Evolutionary conservation across 2,888 invertebrate genomes (phyloP).

Genomic region (Drosophila ochracea): DNA sequence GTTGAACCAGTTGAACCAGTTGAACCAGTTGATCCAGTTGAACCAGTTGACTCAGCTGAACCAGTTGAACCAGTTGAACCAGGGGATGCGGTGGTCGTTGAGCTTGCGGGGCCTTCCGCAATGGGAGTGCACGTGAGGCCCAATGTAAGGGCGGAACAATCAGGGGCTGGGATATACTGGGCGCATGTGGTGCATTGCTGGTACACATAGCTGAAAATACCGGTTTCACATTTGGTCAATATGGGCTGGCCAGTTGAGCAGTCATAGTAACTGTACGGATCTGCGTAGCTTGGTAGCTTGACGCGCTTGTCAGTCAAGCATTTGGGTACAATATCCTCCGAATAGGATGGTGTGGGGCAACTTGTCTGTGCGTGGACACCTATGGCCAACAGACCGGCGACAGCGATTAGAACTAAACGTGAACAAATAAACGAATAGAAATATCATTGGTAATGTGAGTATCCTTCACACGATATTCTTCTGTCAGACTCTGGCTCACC

Average conservation of each 20-base stretch:
- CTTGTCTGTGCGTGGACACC: conserved; percentile 33
- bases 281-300: conserved; percentile 64
- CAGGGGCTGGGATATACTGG: conserved; percentile 63
- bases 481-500: conserved; percentile 54
- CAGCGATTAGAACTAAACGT: conserved; percentile 62
- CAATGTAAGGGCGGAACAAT: conserved; percentile 34
- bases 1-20: too few species aligned
- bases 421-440: not conserved
- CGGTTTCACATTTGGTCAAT: conserved; percentile 43
- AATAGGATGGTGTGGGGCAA: conserved; percentile 35
- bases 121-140: conserved; percentile 31
- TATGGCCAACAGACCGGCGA: conserved; percentile 56
- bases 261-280: conserved; percentile 50
- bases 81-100: too few species aligned
- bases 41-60: too few species aligned
- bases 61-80: too few species aligned
- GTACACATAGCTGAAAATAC: conserved; percentile 65
- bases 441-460: not conserved
- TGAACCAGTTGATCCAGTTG: too few species aligned
- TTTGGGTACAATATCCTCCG: conserved; percentile 42
- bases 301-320: conserved; percentile 20
- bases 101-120: rapidly evolving
- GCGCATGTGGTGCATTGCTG: conserved; percentile 71
- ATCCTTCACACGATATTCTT: not conserved
- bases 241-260: conserved; percentile 44